Evolutionary conservation across 2,797 vertebrate genomes (phyloP), one percentile per base, ranked within the genome.

Genomic region (Synanceia verrucosa): DNA sequence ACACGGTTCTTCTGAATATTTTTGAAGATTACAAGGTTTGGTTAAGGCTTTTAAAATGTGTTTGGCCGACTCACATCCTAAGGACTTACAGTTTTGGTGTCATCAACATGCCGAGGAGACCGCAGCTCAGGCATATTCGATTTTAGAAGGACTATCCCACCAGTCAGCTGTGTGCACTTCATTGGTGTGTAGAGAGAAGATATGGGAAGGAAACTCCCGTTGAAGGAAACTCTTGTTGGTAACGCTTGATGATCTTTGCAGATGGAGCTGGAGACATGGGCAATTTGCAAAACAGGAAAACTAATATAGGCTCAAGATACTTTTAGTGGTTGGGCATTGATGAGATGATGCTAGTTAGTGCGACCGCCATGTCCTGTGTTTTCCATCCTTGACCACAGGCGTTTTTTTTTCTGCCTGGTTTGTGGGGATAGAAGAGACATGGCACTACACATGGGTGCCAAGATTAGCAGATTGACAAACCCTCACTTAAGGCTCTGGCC

Each of bases 321-420:
- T 87, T 84, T 91, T 82, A 84, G 88, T 81, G 89, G 90, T 91
- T 68, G 41, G 69, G 31, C 86, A 86, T 83, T 93, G 88, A 91
- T 92, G 88, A 92, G 76, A 90, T 88, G 90, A 90, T 86, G 90
- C 89, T 92, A 79, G 90, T 93, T 92, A 91, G 90, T 58, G 78
- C 53, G 75, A 88, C 86, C 86, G 47, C 89, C 81, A 87, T 88
- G 88, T 90, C 87, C 79, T 86, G 81, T 87, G 88, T 89, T 92
- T 92, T 93, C 89, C 82, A 79, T 89, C 64, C 71, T 75, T 74
- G 76, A 90, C 90, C 91, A 71, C 87, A 89, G 80, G 62, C 67
- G 14, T 81, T 90, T 65, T 81, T 90, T 65, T 90, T 82, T 81
- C 77, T 64, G 76, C 65, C 51, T 70, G 70, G 65, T 82, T 76